Percentiles rank a stretch among this genome's conserved stretches.
Conservation (phyloP, 2,888 invertebrate species). For the Mythimna albipuncta region DNA sequence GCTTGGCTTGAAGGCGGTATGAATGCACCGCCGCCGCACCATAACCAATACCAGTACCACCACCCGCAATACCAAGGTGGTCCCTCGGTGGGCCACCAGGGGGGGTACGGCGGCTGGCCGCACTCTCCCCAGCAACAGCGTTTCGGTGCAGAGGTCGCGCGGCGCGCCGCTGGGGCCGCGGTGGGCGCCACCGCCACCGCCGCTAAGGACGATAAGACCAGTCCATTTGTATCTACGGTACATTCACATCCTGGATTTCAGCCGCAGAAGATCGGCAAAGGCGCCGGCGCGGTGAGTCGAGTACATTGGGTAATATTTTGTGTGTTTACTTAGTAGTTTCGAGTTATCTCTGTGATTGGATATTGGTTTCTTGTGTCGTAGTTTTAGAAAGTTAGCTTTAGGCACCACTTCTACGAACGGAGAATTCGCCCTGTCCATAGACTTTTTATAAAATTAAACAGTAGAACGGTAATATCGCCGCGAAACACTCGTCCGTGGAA, state of each 20-base stretch:
- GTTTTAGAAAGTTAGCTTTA: neutral
- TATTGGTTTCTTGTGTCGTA: conserved; percentile 15
- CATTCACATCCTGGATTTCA: conserved; percentile 98
- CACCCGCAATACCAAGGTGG: conserved; percentile 88
- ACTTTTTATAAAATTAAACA: too few species aligned
- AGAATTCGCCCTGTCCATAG: too few species aligned
- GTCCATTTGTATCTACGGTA: conserved; percentile 96
- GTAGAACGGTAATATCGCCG: neutral
- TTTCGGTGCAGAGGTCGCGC: conserved; percentile 89
- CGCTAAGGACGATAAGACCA: conserved; percentile 92
- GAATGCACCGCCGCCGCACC: conserved; percentile 90
- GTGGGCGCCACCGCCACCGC: conserved; percentile 69
- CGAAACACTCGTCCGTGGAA: neutral
- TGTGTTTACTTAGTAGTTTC: conserved; percentile 30
- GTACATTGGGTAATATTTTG: conserved; percentile 62
- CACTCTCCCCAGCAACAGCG: conserved; percentile 83
- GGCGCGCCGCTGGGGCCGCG: conserved; percentile 77
- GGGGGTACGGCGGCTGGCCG: conserved; percentile 74
- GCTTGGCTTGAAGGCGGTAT: conserved; percentile 91
- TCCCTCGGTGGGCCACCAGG: conserved; percentile 78
- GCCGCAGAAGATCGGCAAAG: conserved; percentile 97
- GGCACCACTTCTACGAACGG: neutral
- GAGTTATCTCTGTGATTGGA: conserved; percentile 8
- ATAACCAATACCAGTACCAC: conserved; percentile 90
- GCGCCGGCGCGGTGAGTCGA: conserved; percentile 89